A percentile compares a stretch with the other conserved stretches of the same genome.
Conservation (phyloP, 2,888 invertebrate species). For the Cheilosia scutellata region DNA sequence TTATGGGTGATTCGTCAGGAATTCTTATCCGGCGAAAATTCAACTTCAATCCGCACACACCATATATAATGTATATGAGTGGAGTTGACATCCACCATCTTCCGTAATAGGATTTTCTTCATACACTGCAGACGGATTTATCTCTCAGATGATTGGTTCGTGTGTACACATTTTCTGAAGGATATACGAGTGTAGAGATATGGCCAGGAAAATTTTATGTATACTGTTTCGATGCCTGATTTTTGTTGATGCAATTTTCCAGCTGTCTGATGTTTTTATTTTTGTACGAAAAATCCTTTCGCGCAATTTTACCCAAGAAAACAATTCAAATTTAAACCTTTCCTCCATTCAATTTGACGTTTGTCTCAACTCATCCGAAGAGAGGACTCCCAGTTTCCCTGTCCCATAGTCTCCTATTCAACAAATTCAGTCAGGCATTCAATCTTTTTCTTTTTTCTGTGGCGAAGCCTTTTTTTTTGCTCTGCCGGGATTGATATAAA, state of each 20-base stretch:
- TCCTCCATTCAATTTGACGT: constrained; percentile 26
- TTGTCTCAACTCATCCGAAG: constrained; percentile 22
- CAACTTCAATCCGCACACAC: not conserved
- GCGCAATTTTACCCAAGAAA: not conserved
- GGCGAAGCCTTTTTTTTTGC: not conserved
- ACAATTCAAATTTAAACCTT: constrained; percentile 17
- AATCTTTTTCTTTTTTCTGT: constrained; percentile 13
- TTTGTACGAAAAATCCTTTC: not conserved
- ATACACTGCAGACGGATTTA: not conserved
- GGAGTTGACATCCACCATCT: constrained; percentile 48
- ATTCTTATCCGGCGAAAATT: not conserved
- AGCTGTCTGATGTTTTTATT: constrained; percentile 4
- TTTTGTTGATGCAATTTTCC: constrained; percentile 15
- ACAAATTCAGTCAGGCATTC: constrained; percentile 27
- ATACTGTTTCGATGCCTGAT: constrained; percentile 19
- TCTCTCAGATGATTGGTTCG: constrained; percentile 55
- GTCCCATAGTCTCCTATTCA: not conserved
- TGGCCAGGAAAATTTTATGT: not conserved
- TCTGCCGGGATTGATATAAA: not conserved
- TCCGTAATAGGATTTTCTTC: constrained; percentile 20
- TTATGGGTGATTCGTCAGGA: constrained; percentile 40
- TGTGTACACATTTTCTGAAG: not conserved
- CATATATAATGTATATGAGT: no score
- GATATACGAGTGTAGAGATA: not conserved
- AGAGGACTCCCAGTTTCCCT: not conserved